Conservation (phyloP, 1,140 invertebrate genomes). For the Heliconius himera region DNA sequence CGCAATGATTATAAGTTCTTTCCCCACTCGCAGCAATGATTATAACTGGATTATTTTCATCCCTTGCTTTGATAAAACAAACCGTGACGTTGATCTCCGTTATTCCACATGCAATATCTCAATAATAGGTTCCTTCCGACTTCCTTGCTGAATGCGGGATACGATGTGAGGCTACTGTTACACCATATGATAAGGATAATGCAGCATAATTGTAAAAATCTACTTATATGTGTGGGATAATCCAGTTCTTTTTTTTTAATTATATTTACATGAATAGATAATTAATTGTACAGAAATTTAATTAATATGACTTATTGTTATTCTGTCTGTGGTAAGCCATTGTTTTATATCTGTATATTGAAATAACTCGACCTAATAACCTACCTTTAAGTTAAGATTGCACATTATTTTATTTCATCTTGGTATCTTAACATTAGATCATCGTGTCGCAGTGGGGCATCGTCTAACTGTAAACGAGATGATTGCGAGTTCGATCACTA, state of each 20-base stretch:
- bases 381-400: slow-evolving; percentile 13
- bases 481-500: too few species aligned
- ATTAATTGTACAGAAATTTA: background rate
- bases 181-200: background rate
- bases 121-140: background rate
- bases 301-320: background rate
- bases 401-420: background rate
- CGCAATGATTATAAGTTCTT: too few species aligned
- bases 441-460: too few species aligned
- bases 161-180: background rate
- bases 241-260: background rate
- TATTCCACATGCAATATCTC: background rate
- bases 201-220: background rate
- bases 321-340: background rate
- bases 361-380: slow-evolving; percentile 18
- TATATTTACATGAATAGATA: background rate
- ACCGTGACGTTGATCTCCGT: background rate
- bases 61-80: background rate
- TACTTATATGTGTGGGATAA: background rate
- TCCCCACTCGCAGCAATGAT: too few species aligned
- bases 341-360: background rate
- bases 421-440: too few species aligned
- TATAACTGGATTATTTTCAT: too few species aligned
- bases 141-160: background rate
- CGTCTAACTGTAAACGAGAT: too few species aligned